These are phyloP conservation scores for Tipula unca DNA, from an alignment of 2,888 invertebrate genomes.

Conservation along the genomic window DNA sequence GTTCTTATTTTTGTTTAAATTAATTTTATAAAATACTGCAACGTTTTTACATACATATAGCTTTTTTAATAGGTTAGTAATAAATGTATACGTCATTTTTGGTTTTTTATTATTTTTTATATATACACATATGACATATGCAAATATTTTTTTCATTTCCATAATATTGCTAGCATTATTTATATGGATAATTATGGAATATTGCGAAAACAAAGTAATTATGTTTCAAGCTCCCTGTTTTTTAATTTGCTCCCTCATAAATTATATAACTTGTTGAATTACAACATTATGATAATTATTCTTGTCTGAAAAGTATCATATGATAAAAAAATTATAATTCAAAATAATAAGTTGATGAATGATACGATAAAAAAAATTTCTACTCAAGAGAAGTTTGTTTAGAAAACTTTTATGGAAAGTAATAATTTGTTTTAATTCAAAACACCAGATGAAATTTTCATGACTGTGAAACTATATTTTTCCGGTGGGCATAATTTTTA, in stretches of 20 bases:
- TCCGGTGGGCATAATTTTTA: not conserved
- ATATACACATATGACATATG: too few species aligned
- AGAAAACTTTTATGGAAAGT: not conserved
- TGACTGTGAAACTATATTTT: not conserved
- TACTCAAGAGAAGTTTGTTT: not conserved
- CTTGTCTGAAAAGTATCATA: not conserved
- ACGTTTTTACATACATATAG: too few species aligned
- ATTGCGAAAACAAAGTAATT: not conserved
- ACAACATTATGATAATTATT: not conserved
- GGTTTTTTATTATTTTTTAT: too few species aligned
- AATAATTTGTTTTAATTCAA: not conserved
- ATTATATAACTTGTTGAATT: not conserved
- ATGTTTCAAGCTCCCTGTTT: not conserved
- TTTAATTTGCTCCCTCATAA: not conserved
- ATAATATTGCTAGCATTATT: not conserved
- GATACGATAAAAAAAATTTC: not conserved
- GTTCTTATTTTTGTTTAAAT: too few species aligned
- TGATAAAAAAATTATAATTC: not conserved
- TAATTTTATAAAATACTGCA: too few species aligned
- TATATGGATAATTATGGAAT: not conserved
- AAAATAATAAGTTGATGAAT: not conserved
- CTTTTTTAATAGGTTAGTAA: too few species aligned
- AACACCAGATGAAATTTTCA: not conserved
- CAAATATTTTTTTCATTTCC: not conserved
- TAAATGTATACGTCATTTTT: too few species aligned